Evolutionary conservation across 2,113 vertebrate genomes (phyloP).

Genomic region (Genyomyrus donnyi): DNA sequence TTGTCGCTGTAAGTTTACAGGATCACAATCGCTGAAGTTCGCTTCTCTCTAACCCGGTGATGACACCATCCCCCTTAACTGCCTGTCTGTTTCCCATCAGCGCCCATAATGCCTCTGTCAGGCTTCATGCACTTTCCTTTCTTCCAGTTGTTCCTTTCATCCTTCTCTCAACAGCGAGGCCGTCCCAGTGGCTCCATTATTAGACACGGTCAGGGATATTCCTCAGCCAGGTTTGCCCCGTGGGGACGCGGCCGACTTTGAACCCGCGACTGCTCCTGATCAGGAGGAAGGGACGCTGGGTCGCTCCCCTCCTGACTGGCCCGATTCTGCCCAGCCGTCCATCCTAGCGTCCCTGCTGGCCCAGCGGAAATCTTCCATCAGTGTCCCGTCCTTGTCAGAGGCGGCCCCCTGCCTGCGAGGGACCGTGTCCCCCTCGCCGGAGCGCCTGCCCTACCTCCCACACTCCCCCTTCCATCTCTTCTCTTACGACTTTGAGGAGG

Average conservation of each 20-base stretch:
- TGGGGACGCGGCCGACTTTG: slow-evolving; percentile 56
- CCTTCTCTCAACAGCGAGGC: slow-evolving; percentile 7
- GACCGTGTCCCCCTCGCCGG: slow-evolving; percentile 50
- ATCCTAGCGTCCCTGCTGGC: slow-evolving; percentile 54
- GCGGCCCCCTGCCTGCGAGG: slow-evolving; percentile 45
- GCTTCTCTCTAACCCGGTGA: not conserved
- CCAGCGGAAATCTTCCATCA: slow-evolving; percentile 42
- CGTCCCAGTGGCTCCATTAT: slow-evolving; percentile 38
- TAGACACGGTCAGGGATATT: slow-evolving; percentile 40
- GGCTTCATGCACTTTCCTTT: not conserved
- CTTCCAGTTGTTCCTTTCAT: not conserved
- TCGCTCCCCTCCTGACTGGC: slow-evolving; percentile 9
- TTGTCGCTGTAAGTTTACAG: not conserved
- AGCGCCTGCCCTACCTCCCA: slow-evolving; percentile 79
- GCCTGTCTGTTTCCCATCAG: slow-evolving; percentile 22
- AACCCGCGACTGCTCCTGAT: slow-evolving; percentile 45
- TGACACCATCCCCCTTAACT: not conserved
- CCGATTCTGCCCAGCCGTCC: slow-evolving; percentile 44
- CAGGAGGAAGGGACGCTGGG: slow-evolving; percentile 36
- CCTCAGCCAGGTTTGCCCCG: slow-evolving; percentile 59
- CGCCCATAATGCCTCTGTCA: not conserved
- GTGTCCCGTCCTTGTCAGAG: slow-evolving; percentile 48
- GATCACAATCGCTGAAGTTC: not conserved
- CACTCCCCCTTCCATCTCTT: slow-evolving; percentile 90
- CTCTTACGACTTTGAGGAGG: slow-evolving; percentile 83